Evolutionary conservation across 1,140 invertebrate species (phyloP).

Genomic region (Tribolium madens): DNA sequence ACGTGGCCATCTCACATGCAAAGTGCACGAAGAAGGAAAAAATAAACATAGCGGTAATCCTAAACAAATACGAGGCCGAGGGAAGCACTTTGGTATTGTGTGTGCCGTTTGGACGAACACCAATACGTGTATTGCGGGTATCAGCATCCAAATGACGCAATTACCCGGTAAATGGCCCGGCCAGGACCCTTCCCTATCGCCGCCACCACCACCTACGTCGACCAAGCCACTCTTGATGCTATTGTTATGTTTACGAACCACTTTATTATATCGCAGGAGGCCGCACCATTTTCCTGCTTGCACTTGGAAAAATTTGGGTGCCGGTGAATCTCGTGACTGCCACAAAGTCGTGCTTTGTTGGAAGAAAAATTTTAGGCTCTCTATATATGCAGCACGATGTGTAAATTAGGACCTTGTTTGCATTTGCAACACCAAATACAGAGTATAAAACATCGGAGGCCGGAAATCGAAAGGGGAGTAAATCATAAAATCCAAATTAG

Average conservation of each 20-base stretch:
- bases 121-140: slow-evolving; percentile 52
- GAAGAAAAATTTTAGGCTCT: too few relatives aligned
- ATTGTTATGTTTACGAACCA: slow-evolving; percentile 39
- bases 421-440: slow-evolving; percentile 36
- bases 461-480: slow-evolving; percentile 36
- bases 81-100: slow-evolving; percentile 44
- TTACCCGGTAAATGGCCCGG: slow-evolving; percentile 53
- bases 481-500: slow-evolving; percentile 39
- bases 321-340: too few relatives aligned
- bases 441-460: slow-evolving; percentile 24
- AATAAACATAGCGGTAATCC: slow-evolving; percentile 54
- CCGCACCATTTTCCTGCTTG: not conserved
- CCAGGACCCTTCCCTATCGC: slow-evolving; percentile 49
- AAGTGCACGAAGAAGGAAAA: slow-evolving; percentile 34
- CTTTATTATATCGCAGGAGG: slow-evolving; percentile 29
- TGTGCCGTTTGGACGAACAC: slow-evolving; percentile 39
- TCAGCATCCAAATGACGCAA: slow-evolving; percentile 58
- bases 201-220: slow-evolving; percentile 12
- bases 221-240: slow-evolving; percentile 37
- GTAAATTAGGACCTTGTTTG: slow-evolving; percentile 16
- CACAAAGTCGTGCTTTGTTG: not conserved
- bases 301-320: too few relatives aligned
- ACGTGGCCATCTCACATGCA: slow-evolving; percentile 34
- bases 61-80: slow-evolving; percentile 56
- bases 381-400: not conserved